phyloP scores from a whole-genome alignment of 2,113 vertebrate species.

The Pyxicephalus adspersus region DNA sequence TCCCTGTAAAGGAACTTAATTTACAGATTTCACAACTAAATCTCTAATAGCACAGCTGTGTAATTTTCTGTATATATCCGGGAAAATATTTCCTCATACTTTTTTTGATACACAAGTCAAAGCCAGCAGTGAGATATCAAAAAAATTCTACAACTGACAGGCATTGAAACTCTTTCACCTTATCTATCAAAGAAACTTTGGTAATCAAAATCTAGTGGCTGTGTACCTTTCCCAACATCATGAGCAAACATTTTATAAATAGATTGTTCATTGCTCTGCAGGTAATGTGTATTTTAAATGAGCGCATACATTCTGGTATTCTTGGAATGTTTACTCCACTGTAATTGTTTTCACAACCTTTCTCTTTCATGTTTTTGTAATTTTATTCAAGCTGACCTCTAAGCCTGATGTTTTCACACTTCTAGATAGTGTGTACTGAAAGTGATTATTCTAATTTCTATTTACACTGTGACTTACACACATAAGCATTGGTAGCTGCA shows the following conservation, averaged over 20 bases:
- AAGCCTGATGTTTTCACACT: no score
- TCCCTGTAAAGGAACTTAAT: background rate
- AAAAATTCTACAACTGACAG: background rate
- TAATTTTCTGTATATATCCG: background rate
- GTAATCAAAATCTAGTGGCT: background rate
- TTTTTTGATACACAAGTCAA: background rate
- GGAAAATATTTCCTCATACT: conserved; percentile 15
- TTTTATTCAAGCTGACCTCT: no score
- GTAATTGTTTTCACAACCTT: no score
- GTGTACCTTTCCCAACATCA: background rate
- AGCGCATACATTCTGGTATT: no score
- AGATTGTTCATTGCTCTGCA: no score
- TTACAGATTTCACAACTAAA: background rate
- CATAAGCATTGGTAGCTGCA: no score
- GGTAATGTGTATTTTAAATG: no score
- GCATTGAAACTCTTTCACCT: background rate
- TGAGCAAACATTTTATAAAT: background rate
- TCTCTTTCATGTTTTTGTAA: no score
- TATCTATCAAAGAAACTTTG: background rate
- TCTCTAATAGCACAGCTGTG: background rate
- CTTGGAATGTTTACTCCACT: no score
- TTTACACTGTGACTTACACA: no score
- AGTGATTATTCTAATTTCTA: no score
- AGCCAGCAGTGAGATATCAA: conserved; percentile 6
- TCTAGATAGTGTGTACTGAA: no score